Evolutionary conservation across 2,888 invertebrate species (phyloP).

Genomic region (Melanostoma scalare): DNA sequence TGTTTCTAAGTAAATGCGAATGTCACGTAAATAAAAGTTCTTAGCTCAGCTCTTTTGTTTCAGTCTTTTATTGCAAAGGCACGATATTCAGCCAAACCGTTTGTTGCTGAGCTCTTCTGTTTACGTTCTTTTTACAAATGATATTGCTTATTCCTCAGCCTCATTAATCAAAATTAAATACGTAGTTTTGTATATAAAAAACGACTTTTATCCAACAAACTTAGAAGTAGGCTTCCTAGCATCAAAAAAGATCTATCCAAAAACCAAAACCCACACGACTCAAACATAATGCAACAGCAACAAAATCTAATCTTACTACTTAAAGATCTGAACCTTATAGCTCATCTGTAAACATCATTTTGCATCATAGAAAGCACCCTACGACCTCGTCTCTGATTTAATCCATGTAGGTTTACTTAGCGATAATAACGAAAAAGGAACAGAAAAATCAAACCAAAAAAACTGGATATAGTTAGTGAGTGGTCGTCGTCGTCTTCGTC

Average conservation of each 20-base stretch:
- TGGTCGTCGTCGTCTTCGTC: slow-evolving; percentile 52
- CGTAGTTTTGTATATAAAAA: too few relatives aligned
- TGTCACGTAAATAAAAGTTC: neutral
- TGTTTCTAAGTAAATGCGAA: too few relatives aligned
- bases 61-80: too few relatives aligned
- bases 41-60: neutral
- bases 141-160: too few relatives aligned
- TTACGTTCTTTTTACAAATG: too few relatives aligned
- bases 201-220: too few relatives aligned
- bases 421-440: slow-evolving; percentile 43
- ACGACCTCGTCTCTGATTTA: slow-evolving; percentile 39
- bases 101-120: too few relatives aligned
- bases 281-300: slow-evolving; percentile 36
- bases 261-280: slow-evolving; percentile 32
- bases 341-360: slow-evolving; percentile 9
- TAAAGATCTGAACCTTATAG: neutral
- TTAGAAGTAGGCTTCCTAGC: too few relatives aligned
- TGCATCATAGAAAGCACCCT: slow-evolving; percentile 36
- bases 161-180: too few relatives aligned
- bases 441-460: slow-evolving; percentile 21
- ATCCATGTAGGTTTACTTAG: slow-evolving; percentile 59
- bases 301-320: slow-evolving; percentile 23
- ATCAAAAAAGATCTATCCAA: neutral
- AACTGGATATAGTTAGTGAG: slow-evolving; percentile 53
- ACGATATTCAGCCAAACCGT: too few relatives aligned